Evolutionary conservation across 2,113 vertebrate species (phyloP).

Genomic region (Isichthys henryi): DNA sequence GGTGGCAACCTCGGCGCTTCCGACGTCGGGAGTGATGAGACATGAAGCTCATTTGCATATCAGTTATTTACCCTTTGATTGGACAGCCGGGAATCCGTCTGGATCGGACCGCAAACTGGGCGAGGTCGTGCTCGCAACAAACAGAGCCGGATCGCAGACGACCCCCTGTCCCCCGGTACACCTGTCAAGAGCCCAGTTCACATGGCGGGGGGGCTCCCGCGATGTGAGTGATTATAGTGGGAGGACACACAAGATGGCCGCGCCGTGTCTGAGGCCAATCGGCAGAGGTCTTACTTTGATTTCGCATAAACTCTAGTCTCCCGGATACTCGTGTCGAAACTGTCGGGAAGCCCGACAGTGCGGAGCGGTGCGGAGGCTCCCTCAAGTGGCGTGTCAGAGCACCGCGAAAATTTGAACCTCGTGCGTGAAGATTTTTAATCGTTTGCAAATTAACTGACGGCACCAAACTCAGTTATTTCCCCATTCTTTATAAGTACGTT

Average conservation of each 20-base stretch:
- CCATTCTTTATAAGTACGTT: neutral
- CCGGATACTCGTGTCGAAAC: constrained; percentile 33
- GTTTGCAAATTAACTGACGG: neutral
- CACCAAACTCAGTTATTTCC: neutral
- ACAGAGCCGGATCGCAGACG: neutral
- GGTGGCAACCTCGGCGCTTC: constrained; percentile 61
- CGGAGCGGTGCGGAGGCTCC: constrained; percentile 28
- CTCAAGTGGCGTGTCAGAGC: constrained; percentile 37
- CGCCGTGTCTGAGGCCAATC: constrained; percentile 57
- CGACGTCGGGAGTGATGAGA: constrained; percentile 56
- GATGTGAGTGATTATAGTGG: constrained; percentile 38
- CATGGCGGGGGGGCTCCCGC: neutral
- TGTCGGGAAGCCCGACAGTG: constrained; percentile 23
- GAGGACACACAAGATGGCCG: constrained; percentile 66
- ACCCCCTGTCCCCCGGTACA: neutral
- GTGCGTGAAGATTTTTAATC: neutral
- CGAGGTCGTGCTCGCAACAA: neutral
- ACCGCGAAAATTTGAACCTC: neutral
- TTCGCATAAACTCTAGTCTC: constrained; percentile 42
- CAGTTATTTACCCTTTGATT: constrained; percentile 53
- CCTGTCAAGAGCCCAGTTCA: neutral
- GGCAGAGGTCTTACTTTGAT: constrained; percentile 49
- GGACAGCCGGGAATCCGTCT: constrained; percentile 37
- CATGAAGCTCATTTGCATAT: constrained; percentile 58
- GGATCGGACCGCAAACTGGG: neutral